A percentile compares a stretch with the other conserved stretches of the same genome.
Conservation (phyloP, 23 tunicate genomes). For the Diplosoma virens region DNA sequence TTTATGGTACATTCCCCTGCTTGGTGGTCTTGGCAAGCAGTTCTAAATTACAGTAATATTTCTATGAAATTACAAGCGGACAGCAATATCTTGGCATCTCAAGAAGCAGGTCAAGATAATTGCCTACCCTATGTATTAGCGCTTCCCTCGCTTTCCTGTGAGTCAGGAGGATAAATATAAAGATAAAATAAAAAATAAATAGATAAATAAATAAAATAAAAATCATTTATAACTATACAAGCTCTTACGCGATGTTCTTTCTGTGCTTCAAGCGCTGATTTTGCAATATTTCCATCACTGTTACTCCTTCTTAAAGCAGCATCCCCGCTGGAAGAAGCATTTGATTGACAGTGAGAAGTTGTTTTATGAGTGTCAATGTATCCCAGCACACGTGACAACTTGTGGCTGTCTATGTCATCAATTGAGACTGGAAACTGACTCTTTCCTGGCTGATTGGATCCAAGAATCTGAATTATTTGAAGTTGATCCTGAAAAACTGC, state of each 20-base stretch:
- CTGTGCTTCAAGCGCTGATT: constrained; percentile 49
- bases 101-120: too few relatives aligned
- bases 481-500: constrained; percentile 74
- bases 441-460: constrained; percentile 6
- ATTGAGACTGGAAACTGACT: constrained; percentile 22
- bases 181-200: too few relatives aligned
- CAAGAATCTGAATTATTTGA: constrained; percentile 64
- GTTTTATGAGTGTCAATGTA: constrained; percentile 47
- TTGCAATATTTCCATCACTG: constrained; percentile 75
- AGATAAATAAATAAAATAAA: too few relatives aligned
- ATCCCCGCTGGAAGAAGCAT: background rate
- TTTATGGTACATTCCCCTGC: too few relatives aligned
- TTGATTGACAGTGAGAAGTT: background rate
- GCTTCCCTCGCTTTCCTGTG: too few relatives aligned
- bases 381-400: constrained; percentile 43
- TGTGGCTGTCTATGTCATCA: constrained; percentile 62
- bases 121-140: too few relatives aligned
- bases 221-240: too few relatives aligned
- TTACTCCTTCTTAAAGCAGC: constrained; percentile 50
- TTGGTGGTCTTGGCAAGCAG: too few relatives aligned
- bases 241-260: constrained; percentile 68
- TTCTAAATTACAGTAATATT: too few relatives aligned
- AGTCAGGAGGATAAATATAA: too few relatives aligned
- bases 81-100: too few relatives aligned
- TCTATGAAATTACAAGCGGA: too few relatives aligned